A percentile compares a stretch with the other conserved stretches of the same genome.
phyloP scores from a whole-genome alignment of 2,888 invertebrate genomes.

The Conus canariensis region DNA sequence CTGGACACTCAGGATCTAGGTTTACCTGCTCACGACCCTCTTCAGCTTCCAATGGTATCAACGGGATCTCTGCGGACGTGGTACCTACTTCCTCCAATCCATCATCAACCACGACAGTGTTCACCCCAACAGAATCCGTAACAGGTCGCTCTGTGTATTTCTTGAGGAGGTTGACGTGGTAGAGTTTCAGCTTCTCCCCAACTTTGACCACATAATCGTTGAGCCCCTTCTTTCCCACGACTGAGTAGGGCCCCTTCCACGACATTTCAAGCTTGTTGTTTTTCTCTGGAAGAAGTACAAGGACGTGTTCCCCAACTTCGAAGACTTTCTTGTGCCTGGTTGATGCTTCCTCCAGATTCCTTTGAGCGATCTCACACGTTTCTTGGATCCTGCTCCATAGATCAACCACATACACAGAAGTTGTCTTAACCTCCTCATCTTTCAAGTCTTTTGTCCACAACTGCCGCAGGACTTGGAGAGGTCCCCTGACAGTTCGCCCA shows the following conservation, averaged over 20 bases:
- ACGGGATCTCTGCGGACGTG: too few relatives aligned
- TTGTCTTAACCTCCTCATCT: neutral
- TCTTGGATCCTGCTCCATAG: slow-evolving; percentile 37
- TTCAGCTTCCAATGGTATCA: too few relatives aligned
- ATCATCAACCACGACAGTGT: too few relatives aligned
- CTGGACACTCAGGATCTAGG: too few relatives aligned
- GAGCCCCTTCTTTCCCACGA: too few relatives aligned
- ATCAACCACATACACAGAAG: slow-evolving; percentile 34
- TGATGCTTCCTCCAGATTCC: slow-evolving; percentile 36
- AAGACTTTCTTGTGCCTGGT: slow-evolving; percentile 42
- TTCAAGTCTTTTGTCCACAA: slow-evolving; percentile 30
- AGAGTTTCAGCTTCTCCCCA: neutral
- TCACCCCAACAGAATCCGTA: neutral
- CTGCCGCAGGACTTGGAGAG: slow-evolving; percentile 44
- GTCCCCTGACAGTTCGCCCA: slow-evolving; percentile 46
- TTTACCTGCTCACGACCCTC: too few relatives aligned
- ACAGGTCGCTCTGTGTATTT: neutral
- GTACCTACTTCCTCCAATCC: too few relatives aligned
- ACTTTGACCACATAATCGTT: neutral
- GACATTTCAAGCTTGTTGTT: slow-evolving; percentile 47
- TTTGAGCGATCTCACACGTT: slow-evolving; percentile 45
- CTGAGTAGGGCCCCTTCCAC: slow-evolving; percentile 50
- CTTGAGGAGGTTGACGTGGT: too few relatives aligned
- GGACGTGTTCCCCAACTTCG: slow-evolving; percentile 48
- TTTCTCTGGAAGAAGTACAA: slow-evolving; percentile 47